Evolutionary conservation across 2,797 vertebrate species (phyloP).

Genomic region (Esox lucius): DNA sequence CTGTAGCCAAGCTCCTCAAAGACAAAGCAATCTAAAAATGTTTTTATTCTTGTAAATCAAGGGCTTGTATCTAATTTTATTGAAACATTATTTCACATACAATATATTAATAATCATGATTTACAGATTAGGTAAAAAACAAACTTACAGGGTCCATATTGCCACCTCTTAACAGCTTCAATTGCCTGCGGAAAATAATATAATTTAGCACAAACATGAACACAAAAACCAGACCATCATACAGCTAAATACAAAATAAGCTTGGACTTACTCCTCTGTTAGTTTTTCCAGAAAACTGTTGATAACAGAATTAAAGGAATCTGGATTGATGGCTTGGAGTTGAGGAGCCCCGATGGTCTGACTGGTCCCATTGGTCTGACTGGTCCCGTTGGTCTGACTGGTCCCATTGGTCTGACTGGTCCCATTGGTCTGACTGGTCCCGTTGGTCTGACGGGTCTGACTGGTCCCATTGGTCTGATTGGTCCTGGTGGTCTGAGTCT

Average conservation of each 20-base stretch:
- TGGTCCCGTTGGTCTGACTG: too few species aligned
- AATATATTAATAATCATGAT: not conserved
- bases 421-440: too few species aligned
- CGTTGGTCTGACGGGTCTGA: too few species aligned
- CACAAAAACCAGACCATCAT: not conserved
- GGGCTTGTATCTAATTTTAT: not conserved
- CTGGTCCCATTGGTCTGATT: too few species aligned
- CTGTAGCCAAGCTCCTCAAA: too few species aligned
- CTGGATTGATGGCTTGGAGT: not conserved
- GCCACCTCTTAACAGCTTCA: too few species aligned
- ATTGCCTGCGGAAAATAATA: not conserved
- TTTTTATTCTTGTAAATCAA: too few species aligned
- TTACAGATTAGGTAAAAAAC: not conserved
- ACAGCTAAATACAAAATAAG: too few species aligned
- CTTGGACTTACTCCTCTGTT: not conserved
- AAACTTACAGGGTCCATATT: not conserved
- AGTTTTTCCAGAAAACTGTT: not conserved
- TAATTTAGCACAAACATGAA: not conserved
- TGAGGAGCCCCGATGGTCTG: not conserved
- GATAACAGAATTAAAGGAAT: not conserved
- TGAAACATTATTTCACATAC: not conserved
- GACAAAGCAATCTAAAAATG: not conserved
- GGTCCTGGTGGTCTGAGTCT: too few species aligned
- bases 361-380: too few species aligned
- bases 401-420: too few species aligned